Base-by-base conservation (phyloP, 2,888 invertebrate genomes). In the Drosophila mercatorum region DNA sequence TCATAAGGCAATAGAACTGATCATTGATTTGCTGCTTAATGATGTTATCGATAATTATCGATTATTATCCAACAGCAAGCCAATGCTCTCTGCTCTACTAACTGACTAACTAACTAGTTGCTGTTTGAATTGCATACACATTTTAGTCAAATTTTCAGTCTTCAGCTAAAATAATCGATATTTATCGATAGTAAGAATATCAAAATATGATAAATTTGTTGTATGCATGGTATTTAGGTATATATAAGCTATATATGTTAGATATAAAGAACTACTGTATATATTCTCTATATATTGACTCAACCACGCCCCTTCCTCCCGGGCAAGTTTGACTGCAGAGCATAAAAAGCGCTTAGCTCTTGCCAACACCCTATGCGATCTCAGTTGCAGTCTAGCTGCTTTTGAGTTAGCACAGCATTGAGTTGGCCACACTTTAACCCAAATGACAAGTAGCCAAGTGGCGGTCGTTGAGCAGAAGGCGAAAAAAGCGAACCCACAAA, bases 401-500 rank as follows among this genome's bases (percentile, higher is more conserved):
- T 34, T 22, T 43, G 41, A 5, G 17, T 22, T 56, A 8, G 43
- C 31, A 22, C 36, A 22, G 22, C 53, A 41, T 40, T 55, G 40
- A 17, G 41, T 41, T 55, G 31, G 43, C 41, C 56, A 17, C 56
- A 17, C 41, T 46, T 57, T 57, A 57, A 57, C 57, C 44, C 44
- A 57, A 57, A 46, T 57, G 57, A 57, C 57, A 57, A 57, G 44
- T 44, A 34, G 57, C 43, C 34, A 57, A 57, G 57, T 57, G 57
- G 22, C 43, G 34, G 12, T 41, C 17, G 55, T 41, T 55, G 43
- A 17, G 57, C 57, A 46, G n/a, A 22, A 44, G 14, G 11, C 10
- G 2, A 49, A n/a, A n/a, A 5, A 10, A 49, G 10, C 31, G n/a
- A 46, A 11, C 31, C 41, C 28, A 38, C 26, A 26, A 46, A 43